Conservation (phyloP, 1,140 invertebrate genomes). For the Tachypleus tridentatus region DNA sequence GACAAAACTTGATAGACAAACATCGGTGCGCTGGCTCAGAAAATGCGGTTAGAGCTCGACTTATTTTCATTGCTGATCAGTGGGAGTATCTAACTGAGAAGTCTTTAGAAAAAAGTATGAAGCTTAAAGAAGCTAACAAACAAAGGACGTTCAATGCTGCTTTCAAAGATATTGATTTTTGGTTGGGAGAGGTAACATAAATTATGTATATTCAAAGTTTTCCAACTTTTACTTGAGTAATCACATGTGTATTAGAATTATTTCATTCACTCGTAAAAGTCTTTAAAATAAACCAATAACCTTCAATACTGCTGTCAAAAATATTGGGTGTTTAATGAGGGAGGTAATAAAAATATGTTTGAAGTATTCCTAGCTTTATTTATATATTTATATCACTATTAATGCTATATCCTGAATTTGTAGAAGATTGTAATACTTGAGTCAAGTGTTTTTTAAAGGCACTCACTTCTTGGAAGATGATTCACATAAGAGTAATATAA, state of each 20-base stretch:
- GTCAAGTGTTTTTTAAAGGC: no score
- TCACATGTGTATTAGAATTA: background rate
- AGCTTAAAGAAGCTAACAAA: slow-evolving; percentile 95
- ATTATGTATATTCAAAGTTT: background rate
- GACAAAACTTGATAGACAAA: slow-evolving; percentile 88
- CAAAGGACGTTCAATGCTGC: slow-evolving; percentile 97
- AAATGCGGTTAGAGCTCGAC: slow-evolving; percentile 73
- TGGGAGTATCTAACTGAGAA: slow-evolving; percentile 98
- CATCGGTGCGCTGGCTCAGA: slow-evolving; percentile 78
- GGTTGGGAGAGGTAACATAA: slow-evolving; percentile 67
- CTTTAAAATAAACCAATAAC: background rate
- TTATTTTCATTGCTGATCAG: slow-evolving; percentile 92
- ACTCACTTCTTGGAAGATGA: no score
- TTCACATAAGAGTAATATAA: no score
- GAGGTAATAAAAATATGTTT: no score
- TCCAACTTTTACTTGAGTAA: background rate
- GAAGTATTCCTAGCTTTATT: no score
- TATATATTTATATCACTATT: no score
- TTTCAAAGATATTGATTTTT: slow-evolving; percentile 98
- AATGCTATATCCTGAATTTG: no score
- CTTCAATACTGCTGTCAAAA: background rate
- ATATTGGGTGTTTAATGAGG: background rate
- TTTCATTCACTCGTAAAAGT: background rate
- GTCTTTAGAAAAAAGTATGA: slow-evolving; percentile 92
- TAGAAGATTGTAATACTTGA: no score